phyloP scores from a whole-genome alignment of 2,888 invertebrate genomes.

The Acanthococcus lagerstroemiae region DNA sequence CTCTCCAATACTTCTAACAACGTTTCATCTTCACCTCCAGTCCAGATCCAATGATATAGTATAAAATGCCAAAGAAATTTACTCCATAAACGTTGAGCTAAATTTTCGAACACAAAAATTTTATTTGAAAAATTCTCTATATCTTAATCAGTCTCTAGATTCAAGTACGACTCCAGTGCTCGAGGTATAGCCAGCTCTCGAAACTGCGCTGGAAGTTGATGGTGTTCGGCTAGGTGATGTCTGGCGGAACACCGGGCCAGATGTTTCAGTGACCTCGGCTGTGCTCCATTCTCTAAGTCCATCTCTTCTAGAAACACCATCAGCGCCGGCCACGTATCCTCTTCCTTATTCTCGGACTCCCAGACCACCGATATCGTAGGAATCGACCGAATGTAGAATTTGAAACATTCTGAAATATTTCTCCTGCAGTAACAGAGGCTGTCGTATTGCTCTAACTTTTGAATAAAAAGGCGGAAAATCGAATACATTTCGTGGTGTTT shows the following conservation, averaged over 20 bases:
- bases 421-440: neutral
- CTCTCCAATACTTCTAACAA: no score
- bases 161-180: neutral
- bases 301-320: conserved; percentile 52
- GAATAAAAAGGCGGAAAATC: conserved; percentile 40
- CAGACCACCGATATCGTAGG: conserved; percentile 5
- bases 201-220: conserved; percentile 65
- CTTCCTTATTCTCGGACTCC: neutral
- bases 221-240: conserved; percentile 54
- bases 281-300: conserved; percentile 44
- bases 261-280: conserved; percentile 62
- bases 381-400: conserved; percentile 3
- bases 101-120: no score
- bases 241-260: conserved; percentile 62
- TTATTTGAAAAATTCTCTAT: neutral
- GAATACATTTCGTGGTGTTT: neutral
- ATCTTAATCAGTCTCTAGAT: neutral
- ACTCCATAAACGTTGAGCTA: no score
- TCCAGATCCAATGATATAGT: no score
- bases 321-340: neutral
- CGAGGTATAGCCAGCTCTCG: conserved; percentile 53
- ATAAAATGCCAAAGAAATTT: no score
- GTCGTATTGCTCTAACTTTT: conserved; percentile 45
- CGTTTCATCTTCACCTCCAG: no score
- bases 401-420: neutral